phyloP scores from a whole-genome alignment of 2,888 invertebrate species.

The Homarus gammarus region DNA sequence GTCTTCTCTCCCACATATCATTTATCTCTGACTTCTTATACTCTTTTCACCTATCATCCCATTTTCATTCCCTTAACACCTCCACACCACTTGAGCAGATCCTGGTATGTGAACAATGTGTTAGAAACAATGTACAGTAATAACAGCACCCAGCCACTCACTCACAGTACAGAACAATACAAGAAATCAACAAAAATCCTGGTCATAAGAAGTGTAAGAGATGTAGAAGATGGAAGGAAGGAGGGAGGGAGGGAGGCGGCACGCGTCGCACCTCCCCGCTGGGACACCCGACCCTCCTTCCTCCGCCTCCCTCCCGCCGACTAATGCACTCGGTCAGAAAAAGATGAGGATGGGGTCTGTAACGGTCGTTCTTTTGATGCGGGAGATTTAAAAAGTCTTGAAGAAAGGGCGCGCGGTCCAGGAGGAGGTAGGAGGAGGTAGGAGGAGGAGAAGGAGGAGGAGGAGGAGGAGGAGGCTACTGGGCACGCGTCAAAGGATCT shows the following conservation, averaged over 20 bases:
- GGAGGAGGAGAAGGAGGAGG: slow-evolving; percentile 37
- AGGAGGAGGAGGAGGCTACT: slow-evolving; percentile 30
- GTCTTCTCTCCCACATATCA: background rate
- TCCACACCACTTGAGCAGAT: background rate
- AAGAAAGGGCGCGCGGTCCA: slow-evolving; percentile 43
- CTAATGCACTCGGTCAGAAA: slow-evolving; percentile 37
- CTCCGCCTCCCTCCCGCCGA: background rate
- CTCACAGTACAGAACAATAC: no score
- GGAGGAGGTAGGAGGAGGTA: slow-evolving; percentile 17
- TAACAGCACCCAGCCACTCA: no score
- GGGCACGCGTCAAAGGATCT: slow-evolving; percentile 42
- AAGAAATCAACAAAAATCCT: no score
- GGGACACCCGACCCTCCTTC: background rate
- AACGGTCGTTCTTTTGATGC: slow-evolving; percentile 50
- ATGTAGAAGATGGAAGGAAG: background rate
- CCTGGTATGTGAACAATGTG: no score
- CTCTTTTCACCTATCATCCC: background rate
- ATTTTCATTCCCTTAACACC: background rate
- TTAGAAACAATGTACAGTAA: no score
- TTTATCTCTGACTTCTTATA: background rate
- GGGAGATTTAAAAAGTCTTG: slow-evolving; percentile 64
- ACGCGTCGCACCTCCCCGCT: background rate
- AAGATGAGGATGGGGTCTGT: slow-evolving; percentile 26
- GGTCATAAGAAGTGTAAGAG: no score
- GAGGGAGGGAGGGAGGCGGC: background rate